Evolutionary conservation across 2,797 vertebrate genomes (phyloP).

Genomic region (Linurgus olivaceus): DNA sequence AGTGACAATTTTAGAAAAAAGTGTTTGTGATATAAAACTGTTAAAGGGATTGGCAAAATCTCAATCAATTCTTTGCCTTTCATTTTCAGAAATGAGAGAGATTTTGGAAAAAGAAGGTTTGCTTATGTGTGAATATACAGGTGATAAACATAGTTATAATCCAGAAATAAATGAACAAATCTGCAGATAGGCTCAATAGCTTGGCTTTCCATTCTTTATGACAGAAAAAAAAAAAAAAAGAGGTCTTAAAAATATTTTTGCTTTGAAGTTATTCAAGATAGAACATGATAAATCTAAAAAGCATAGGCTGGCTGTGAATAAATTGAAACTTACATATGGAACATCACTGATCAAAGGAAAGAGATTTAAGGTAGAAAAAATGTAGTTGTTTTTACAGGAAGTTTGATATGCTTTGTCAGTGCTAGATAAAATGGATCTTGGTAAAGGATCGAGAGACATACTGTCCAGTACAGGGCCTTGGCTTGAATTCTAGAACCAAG

Average conservation of each 20-base stretch:
- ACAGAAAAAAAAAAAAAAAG: no score
- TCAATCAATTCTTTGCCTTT: neutral
- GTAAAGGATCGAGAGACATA: neutral
- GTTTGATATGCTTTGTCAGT: neutral
- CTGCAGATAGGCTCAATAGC: neutral
- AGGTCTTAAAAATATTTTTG: neutral
- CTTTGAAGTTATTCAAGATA: neutral
- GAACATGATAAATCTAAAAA: neutral
- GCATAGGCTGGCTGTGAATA: neutral
- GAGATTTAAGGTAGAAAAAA: neutral
- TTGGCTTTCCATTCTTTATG: neutral
- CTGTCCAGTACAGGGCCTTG: neutral
- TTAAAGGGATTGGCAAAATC: neutral
- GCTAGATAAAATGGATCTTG: neutral
- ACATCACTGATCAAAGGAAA: neutral
- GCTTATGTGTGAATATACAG: neutral
- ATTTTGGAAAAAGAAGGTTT: neutral
- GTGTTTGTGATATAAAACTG: neutral
- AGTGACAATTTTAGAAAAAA: neutral
- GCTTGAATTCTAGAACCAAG: neutral
- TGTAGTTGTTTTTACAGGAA: neutral
- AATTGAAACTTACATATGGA: neutral
- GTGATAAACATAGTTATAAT: neutral
- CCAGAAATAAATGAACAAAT: neutral
- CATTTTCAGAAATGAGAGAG: neutral